Evolutionary conservation across 2,113 vertebrate genomes (phyloP).

Genomic region (Hippocampus zosterae): DNA sequence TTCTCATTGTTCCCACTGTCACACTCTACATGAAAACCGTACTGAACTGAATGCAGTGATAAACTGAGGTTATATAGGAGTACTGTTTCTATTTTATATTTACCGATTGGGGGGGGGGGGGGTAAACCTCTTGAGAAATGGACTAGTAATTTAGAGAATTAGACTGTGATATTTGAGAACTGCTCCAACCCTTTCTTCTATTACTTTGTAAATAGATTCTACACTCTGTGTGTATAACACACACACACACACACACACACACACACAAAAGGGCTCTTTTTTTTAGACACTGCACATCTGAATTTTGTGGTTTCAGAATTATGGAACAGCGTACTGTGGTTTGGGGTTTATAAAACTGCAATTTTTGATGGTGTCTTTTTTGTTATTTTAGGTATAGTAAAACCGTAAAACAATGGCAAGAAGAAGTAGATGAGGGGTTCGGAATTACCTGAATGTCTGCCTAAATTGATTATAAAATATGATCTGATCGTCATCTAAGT

Average conservation of each 20-base stretch:
- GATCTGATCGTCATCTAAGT: neutral
- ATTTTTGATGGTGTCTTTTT: neutral
- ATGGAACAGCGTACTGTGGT: neutral
- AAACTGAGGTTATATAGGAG: neutral
- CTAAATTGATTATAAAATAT: neutral
- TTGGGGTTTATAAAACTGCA: neutral
- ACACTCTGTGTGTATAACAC: slow-evolving; percentile 24
- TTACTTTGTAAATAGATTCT: slow-evolving; percentile 69
- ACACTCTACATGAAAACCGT: neutral
- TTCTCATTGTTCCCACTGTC: neutral
- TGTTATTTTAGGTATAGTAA: neutral
- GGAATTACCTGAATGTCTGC: neutral
- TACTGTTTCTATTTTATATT: slow-evolving; percentile 4
- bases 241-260: no score
- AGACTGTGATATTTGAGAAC: slow-evolving; percentile 16
- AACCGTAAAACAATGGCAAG: neutral
- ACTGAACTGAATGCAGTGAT: slow-evolving; percentile 5
- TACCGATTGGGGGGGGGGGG: no score
- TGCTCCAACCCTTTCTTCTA: slow-evolving; percentile 12
- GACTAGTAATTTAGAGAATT: slow-evolving; percentile 4
- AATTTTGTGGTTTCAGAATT: neutral
- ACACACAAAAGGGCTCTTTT: slow-evolving; percentile 9
- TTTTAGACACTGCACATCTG: neutral
- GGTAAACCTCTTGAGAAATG: slow-evolving; percentile 15
- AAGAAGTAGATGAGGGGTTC: neutral